Conservation (phyloP, 2,113 vertebrate genomes). For the Sphyrna mokarran region DNA sequence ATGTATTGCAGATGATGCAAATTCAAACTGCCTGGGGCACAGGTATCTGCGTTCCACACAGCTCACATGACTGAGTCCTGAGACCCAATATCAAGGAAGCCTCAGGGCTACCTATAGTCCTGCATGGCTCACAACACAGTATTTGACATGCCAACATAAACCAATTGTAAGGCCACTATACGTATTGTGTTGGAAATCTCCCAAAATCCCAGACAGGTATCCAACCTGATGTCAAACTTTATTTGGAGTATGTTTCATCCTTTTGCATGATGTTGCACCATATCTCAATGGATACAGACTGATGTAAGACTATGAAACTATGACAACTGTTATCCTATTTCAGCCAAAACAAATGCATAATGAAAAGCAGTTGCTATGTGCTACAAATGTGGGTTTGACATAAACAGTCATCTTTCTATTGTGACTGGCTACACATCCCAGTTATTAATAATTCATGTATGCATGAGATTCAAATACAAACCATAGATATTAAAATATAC, state of each 20-base stretch:
- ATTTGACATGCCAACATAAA: not conserved
- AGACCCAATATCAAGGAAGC: not conserved
- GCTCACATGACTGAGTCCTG: not conserved
- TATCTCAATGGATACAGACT: not conserved
- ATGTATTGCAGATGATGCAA: not conserved
- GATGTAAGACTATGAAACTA: not conserved
- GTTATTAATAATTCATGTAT: not conserved
- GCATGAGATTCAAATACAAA: not conserved
- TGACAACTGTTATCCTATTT: not conserved
- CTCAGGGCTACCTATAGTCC: not conserved
- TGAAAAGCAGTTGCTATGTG: not conserved
- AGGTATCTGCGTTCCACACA: not conserved
- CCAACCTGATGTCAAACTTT: not conserved
- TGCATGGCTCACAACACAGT: too few relatives aligned
- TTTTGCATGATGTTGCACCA: not conserved
- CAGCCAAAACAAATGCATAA: not conserved
- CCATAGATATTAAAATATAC: not conserved
- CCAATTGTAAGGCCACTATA: not conserved
- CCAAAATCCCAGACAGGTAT: not conserved
- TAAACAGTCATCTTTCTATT: not conserved
- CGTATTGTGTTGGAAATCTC: not conserved
- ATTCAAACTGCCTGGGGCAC: not conserved
- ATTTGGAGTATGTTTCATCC: not conserved
- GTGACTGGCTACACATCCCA: not conserved
- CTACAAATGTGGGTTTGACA: not conserved